Conservation (phyloP, 2,113 vertebrate genomes). For the Otolemur garnettii region DNA sequence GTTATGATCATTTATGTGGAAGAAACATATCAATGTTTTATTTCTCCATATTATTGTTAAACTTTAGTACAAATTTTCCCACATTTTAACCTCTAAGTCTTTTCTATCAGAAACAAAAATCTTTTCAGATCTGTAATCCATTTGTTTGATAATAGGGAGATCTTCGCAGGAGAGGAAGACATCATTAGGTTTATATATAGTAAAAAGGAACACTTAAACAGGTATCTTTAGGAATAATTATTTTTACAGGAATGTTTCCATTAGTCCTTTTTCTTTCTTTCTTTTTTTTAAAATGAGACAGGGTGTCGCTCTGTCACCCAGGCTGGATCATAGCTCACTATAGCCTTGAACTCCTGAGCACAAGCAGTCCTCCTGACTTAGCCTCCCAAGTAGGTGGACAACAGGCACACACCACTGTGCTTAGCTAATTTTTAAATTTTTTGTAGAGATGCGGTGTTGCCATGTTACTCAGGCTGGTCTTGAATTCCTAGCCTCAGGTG, state of each 20-base stretch:
- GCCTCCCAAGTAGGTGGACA: too few relatives aligned
- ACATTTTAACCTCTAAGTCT: constrained; percentile 15
- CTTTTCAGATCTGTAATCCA: constrained; percentile 23
- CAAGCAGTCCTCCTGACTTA: too few relatives aligned
- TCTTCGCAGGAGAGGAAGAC: background rate
- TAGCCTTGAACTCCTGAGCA: too few relatives aligned
- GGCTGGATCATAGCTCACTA: too few relatives aligned
- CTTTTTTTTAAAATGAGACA: too few relatives aligned
- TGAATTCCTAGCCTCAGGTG: too few relatives aligned
- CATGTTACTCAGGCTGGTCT: too few relatives aligned
- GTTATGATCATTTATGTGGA: constrained; percentile 29
- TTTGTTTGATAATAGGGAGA: constrained; percentile 6
- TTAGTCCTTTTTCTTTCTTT: background rate
- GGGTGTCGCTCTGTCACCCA: too few relatives aligned
- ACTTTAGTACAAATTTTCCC: constrained; percentile 25
- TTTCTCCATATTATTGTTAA: constrained; percentile 16
- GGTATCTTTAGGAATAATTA: background rate
- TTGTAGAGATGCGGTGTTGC: too few relatives aligned
- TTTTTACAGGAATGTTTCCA: constrained; percentile 13
- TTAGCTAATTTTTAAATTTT: too few relatives aligned
- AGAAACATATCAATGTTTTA: constrained; percentile 31
- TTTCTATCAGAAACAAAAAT: background rate
- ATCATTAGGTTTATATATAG: constrained; percentile 11
- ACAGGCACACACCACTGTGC: too few relatives aligned
- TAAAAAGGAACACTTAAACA: constrained; percentile 23